phyloP scores from a whole-genome alignment of 2,888 invertebrate species.

The Trichogramma evanescens region DNA sequence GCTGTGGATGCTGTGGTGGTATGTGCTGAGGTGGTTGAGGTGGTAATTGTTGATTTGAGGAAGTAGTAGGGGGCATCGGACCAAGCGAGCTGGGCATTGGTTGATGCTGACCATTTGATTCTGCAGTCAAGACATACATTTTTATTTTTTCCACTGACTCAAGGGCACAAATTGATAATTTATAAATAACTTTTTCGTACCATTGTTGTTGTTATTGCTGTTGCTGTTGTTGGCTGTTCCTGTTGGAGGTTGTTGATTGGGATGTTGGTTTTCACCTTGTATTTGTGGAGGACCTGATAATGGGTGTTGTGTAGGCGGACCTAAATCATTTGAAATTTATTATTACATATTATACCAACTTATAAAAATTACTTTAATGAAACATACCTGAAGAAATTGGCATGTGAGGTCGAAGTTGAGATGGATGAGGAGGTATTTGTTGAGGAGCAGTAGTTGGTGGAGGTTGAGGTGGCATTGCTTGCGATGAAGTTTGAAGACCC shows the following conservation, averaged over 20 bases:
- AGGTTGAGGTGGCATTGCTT: constrained; percentile 21
- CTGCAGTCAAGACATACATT: too few relatives aligned
- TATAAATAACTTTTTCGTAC: too few relatives aligned
- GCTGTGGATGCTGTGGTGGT: constrained; percentile 23
- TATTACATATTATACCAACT: neutral
- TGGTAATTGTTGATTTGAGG: constrained; percentile 6
- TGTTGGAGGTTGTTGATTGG: neutral
- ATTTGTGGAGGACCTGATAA: neutral
- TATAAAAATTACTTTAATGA: neutral
- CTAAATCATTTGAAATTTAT: neutral
- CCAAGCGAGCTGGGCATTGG: too few relatives aligned
- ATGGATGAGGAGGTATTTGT: constrained; percentile 24
- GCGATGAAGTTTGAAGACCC: constrained; percentile 5
- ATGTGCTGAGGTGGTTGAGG: constrained; percentile 14
- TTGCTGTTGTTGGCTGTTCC: too few relatives aligned
- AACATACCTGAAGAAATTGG: constrained; percentile 5
- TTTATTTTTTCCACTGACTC: too few relatives aligned
- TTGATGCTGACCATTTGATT: too few relatives aligned
- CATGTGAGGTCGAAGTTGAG: constrained; percentile 22
- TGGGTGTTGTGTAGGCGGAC: constrained; percentile 16
- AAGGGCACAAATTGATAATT: too few relatives aligned
- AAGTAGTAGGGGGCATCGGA: too few relatives aligned
- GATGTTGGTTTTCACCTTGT: neutral
- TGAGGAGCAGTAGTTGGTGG: constrained; percentile 20
- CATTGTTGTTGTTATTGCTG: too few relatives aligned